Conservation (phyloP, 2,888 invertebrate genomes). For the Polydrusus cervinus region DNA sequence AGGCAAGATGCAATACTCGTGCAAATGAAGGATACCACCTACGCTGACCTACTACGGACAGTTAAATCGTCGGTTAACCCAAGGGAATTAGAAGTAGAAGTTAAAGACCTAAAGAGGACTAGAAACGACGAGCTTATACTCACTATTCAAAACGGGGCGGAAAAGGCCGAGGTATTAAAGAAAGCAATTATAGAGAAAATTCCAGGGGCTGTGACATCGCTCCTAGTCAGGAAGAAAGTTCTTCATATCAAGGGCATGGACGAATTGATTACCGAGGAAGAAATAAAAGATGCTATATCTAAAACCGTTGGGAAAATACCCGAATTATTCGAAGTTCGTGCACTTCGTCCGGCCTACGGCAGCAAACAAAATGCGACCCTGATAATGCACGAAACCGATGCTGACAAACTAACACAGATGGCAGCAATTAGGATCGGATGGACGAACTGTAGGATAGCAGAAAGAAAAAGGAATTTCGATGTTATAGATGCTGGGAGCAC, state of each 20-base stretch:
- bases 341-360: constrained; percentile 54
- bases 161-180: constrained; percentile 30
- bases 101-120: constrained; percentile 10
- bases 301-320: neutral
- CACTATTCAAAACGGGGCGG: constrained; percentile 45
- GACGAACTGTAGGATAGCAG: neutral
- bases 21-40: neutral
- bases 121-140: constrained; percentile 41
- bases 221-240: constrained; percentile 20
- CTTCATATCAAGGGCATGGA: constrained; percentile 51
- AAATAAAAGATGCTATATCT: constrained; percentile 21
- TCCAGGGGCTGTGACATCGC: constrained; percentile 29
- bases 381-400: too few species aligned
- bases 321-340: constrained; percentile 47
- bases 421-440: too few species aligned
- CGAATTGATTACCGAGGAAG: too few species aligned
- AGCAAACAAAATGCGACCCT: constrained; percentile 52
- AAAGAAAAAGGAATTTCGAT: neutral
- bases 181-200: constrained; percentile 36
- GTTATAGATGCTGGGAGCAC: neutral
- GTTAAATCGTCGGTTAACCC: neutral
- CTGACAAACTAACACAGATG: too few species aligned
- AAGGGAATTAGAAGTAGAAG: neutral
- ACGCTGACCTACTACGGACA: neutral
- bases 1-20: neutral